Evolutionary conservation across 2,888 invertebrate genomes (phyloP).

Genomic region (Shargacucullia verbasci): DNA sequence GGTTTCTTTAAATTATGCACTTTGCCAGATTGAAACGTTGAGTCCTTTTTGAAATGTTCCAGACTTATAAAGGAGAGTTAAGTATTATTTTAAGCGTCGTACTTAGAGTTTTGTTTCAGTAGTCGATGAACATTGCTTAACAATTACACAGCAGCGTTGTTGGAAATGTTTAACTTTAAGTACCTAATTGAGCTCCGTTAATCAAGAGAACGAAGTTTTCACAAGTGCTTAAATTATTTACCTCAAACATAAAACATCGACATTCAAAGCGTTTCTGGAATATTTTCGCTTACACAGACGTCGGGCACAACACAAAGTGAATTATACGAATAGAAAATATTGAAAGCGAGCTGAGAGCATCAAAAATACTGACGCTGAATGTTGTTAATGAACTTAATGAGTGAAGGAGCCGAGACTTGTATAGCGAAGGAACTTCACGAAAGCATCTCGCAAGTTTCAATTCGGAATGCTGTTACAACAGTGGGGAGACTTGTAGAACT

Average conservation of each 20-base stretch:
- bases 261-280: slow-evolving; percentile 84
- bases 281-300: slow-evolving; percentile 83
- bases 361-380: slow-evolving; percentile 84
- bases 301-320: slow-evolving; percentile 77
- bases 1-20: slow-evolving; percentile 77
- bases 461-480: slow-evolving; percentile 76
- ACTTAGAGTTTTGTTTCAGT: slow-evolving; percentile 61
- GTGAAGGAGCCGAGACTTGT: slow-evolving; percentile 79
- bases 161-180: slow-evolving; percentile 81
- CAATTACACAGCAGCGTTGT: slow-evolving; percentile 77
- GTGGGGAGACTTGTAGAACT: slow-evolving; percentile 63
- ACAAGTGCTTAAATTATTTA: slow-evolving; percentile 86
- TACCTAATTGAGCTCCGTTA: slow-evolving; percentile 85
- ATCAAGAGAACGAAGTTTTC: slow-evolving; percentile 86
- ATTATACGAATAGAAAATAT: slow-evolving; percentile 83
- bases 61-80: slow-evolving; percentile 49
- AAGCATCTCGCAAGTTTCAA: slow-evolving; percentile 80
- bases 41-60: slow-evolving; percentile 57
- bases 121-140: slow-evolving; percentile 70
- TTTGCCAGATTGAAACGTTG: slow-evolving; percentile 75
- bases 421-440: slow-evolving; percentile 73
- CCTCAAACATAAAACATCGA: slow-evolving; percentile 86
- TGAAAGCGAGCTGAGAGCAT: slow-evolving; percentile 78
- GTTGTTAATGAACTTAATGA: slow-evolving; percentile 87
- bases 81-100: slow-evolving; percentile 53